Percentiles rank a stretch among this genome's conserved stretches.
phyloP scores from a whole-genome alignment of 2,888 invertebrate species.

The Trisateles emortualis region DNA sequence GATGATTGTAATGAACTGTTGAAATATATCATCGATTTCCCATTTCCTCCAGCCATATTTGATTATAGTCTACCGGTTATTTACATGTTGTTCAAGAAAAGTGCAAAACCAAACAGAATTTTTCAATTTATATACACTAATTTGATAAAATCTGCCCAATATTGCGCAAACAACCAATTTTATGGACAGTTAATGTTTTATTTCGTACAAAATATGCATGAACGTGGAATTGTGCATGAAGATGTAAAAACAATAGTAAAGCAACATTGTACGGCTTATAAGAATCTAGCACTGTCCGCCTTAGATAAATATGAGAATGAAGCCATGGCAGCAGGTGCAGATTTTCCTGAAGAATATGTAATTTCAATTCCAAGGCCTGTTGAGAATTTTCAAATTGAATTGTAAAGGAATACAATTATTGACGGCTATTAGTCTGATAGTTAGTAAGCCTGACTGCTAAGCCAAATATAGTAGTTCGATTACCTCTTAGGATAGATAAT shows the following conservation, averaged over 20 bases:
- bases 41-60: slow-evolving; percentile 10
- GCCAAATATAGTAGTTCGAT: no score
- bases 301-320: neutral
- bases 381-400: neutral
- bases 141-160: neutral
- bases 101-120: slow-evolving; percentile 5
- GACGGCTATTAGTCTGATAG: no score
- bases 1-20: slow-evolving; percentile 12
- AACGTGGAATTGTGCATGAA: neutral
- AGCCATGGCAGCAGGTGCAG: neutral
- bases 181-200: slow-evolving; percentile 22
- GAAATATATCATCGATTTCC: slow-evolving; percentile 4
- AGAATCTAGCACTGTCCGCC: neutral
- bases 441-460: no score
- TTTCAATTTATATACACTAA: slow-evolving; percentile 10
- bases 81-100: slow-evolving; percentile 22
- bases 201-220: slow-evolving; percentile 23
- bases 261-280: neutral
- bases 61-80: slow-evolving; percentile 9
- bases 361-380: neutral
- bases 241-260: neutral
- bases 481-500: no score
- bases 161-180: slow-evolving; percentile 16
- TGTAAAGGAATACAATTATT: neutral
- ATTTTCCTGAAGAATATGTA: neutral